Conservation (phyloP, 2,888 invertebrate species). For the Meiosimyza decipiens region DNA sequence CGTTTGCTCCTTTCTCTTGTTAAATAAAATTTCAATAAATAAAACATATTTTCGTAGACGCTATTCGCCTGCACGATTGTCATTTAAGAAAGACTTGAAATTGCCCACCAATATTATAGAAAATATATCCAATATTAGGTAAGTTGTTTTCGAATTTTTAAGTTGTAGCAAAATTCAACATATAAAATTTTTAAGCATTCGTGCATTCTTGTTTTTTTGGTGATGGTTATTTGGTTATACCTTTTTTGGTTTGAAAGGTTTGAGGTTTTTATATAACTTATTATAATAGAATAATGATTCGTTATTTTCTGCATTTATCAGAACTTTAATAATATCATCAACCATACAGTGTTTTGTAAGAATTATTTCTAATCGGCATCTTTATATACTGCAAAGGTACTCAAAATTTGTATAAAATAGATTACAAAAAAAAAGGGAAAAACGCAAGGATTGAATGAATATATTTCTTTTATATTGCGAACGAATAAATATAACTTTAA, state of each 20-base stretch:
- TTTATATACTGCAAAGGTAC: no score
- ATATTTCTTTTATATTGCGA: no score
- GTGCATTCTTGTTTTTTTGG: constrained; percentile 29
- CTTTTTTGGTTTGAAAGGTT: constrained; percentile 14
- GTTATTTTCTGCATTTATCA: no score
- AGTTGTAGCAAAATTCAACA: constrained; percentile 10
- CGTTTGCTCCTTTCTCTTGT: constrained; percentile 46
- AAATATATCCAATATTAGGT: constrained; percentile 81
- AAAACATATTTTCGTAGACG: constrained; percentile 72
- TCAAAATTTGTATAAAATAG: no score
- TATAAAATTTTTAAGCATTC: neutral
- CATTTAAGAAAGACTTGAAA: constrained; percentile 85
- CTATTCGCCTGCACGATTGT: constrained; percentile 85
- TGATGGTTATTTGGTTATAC: constrained; percentile 32
- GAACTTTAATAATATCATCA: no score
- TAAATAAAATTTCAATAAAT: constrained; percentile 54
- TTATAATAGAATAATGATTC: no score
- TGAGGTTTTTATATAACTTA: no score
- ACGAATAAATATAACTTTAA: no score
- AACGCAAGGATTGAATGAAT: no score
- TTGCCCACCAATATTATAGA: constrained; percentile 82
- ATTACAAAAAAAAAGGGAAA: no score
- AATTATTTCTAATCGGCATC: no score
- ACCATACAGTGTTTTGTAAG: no score
- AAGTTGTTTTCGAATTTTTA: constrained; percentile 61